These are phyloP conservation scores for Amphiprion percula DNA, from an alignment of 2,113 vertebrate species.

Conservation along the genomic window DNA sequence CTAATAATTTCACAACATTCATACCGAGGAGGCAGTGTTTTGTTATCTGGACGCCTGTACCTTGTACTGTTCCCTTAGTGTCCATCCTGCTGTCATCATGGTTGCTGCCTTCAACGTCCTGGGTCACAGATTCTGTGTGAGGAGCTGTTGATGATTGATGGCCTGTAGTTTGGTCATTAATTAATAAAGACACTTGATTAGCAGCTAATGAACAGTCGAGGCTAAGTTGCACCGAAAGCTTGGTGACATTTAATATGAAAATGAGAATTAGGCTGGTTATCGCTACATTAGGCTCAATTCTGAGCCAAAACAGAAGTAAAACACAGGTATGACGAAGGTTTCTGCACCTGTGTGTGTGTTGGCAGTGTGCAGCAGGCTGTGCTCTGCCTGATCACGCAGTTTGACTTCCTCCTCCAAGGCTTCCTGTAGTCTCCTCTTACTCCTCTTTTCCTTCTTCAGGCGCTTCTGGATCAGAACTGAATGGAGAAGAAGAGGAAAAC, in stretches of 20 bases:
- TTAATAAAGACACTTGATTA: conserved; percentile 80
- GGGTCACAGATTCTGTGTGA: conserved; percentile 94
- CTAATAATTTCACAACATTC: conserved; percentile 10
- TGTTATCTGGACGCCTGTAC: conserved; percentile 87
- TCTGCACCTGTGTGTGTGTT: conserved; percentile 72
- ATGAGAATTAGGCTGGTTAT: conserved; percentile 27
- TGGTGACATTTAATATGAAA: conserved; percentile 71
- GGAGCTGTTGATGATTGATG: conserved; percentile 83
- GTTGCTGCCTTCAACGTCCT: conserved; percentile 93
- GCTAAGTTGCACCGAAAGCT: conserved; percentile 51
- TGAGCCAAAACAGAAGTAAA: conserved; percentile 17
- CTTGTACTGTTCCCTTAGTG: conserved; percentile 97
- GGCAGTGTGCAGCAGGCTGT: conserved; percentile 75
- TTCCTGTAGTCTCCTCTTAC: conserved; percentile 82
- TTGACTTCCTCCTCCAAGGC: conserved; percentile 82
- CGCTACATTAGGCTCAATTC: conserved; percentile 6
- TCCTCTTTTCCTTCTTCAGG: conserved; percentile 83
- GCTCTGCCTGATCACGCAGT: conserved; percentile 82
- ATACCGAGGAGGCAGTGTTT: conserved; percentile 77
- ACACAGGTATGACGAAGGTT: not conserved
- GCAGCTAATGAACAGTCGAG: conserved; percentile 68
- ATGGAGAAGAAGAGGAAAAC: not conserved
- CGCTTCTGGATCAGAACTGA: conserved; percentile 82
- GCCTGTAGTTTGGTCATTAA: conserved; percentile 74
- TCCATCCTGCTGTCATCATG: conserved; percentile 94